These are phyloP conservation scores for Upupa epops DNA, from an alignment of 2,113 vertebrate species.

Conservation along the genomic window DNA sequence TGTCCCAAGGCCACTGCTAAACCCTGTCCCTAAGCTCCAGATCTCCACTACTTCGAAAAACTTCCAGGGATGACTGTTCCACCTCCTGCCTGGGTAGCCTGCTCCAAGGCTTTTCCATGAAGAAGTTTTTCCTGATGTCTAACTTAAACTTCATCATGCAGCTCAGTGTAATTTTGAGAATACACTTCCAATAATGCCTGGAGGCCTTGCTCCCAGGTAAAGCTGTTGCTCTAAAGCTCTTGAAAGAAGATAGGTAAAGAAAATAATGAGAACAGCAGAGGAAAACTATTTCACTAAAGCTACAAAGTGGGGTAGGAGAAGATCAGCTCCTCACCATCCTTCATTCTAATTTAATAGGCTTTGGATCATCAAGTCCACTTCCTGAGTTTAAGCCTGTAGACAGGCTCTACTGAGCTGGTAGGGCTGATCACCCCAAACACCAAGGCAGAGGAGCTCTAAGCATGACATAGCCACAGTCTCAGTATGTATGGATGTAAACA, in stretches of 20 bases:
- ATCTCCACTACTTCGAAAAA: no score
- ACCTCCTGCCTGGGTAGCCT: no score
- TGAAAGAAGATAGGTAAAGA: background rate
- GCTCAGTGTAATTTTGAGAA: background rate
- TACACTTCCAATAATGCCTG: background rate
- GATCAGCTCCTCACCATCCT: accelerated
- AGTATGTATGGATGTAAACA: no score
- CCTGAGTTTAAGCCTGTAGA: background rate
- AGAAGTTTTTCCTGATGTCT: no score
- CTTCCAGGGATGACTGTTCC: no score
- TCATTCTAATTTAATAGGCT: background rate
- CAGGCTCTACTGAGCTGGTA: background rate
- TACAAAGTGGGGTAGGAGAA: background rate
- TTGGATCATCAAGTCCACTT: background rate
- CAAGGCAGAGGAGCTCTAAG: background rate
- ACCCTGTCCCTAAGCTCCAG: no score
- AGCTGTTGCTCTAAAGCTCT: background rate
- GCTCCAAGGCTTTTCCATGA: no score
- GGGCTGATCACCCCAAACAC: background rate
- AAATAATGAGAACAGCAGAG: accelerated
- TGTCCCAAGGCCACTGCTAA: no score
- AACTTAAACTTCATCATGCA: background rate
- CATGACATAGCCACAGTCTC: no score
- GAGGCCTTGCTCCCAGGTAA: background rate
- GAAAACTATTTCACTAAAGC: background rate